Percentiles rank a stretch among this genome's conserved stretches.
Evolutionary conservation across 1,140 invertebrate genomes (phyloP).

Genomic region (Ips typographus): DNA sequence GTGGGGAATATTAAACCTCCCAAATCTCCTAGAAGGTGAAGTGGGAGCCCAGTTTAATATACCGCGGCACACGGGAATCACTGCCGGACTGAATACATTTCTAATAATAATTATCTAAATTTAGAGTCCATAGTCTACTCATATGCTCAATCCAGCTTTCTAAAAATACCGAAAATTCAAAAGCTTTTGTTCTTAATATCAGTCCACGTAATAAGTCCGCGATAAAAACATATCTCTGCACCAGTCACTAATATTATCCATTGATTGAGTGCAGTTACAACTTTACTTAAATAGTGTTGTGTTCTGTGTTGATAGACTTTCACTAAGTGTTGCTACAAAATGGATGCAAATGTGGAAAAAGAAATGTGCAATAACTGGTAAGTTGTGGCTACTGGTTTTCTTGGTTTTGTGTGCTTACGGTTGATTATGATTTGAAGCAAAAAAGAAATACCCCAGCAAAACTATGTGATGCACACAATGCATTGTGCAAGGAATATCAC

Average conservation of each 20-base stretch:
- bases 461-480: constrained; percentile 52
- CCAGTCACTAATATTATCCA: too few relatives aligned
- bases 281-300: too few relatives aligned
- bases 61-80: constrained; percentile 4
- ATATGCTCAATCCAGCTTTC: constrained; percentile 12
- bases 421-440: constrained; percentile 42
- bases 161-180: constrained; percentile 36
- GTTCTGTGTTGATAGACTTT: too few relatives aligned
- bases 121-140: constrained; percentile 17
- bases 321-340: constrained; percentile 9
- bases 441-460: constrained; percentile 51
- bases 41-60: neutral
- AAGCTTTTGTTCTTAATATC: constrained; percentile 23
- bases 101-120: constrained; percentile 35
- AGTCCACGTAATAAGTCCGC: constrained; percentile 8
- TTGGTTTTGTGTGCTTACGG: neutral
- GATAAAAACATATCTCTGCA: neutral
- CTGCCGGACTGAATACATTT: constrained; percentile 22
- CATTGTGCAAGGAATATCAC: constrained; percentile 51
- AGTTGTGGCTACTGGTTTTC: constrained; percentile 25
- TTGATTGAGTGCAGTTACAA: too few relatives aligned
- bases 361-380: constrained; percentile 49
- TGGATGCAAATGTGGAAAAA: constrained; percentile 44
- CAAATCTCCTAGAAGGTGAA: too few relatives aligned
- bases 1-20: too few relatives aligned